Conservation (phyloP, 2,113 vertebrate species). For the Mastomys coucha region DNA sequence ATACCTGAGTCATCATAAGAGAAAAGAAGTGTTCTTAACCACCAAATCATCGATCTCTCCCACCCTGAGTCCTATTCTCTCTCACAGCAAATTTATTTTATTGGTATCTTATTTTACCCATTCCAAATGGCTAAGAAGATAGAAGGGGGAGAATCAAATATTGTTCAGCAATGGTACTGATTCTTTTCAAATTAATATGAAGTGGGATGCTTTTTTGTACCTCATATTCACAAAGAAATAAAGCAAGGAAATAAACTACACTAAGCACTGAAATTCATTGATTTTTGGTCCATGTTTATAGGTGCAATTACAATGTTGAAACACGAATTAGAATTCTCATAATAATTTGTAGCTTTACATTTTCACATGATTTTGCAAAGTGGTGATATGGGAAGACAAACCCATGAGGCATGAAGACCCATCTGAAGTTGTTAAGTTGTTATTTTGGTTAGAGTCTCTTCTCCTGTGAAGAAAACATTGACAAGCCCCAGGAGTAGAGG, state of each 20-base stretch:
- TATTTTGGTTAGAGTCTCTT: not conserved
- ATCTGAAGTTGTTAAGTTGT: conserved; percentile 38
- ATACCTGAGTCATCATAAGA: not conserved
- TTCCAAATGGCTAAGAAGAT: not conserved
- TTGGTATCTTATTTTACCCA: not conserved
- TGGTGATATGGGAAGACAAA: conserved; percentile 9
- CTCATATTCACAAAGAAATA: not conserved
- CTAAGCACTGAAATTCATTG: not conserved
- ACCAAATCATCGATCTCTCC: not conserved
- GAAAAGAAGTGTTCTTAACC: not conserved
- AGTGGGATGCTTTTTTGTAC: not conserved
- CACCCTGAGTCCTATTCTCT: not conserved
- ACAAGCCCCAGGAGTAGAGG: conserved; percentile 21
- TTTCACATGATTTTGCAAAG: not conserved
- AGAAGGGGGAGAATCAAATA: not conserved
- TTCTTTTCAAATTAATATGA: not conserved
- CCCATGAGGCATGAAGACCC: conserved; percentile 6
- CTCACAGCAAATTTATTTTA: not conserved
- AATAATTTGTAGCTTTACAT: conserved; percentile 5
- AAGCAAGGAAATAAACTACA: not conserved
- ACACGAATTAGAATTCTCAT: not conserved
- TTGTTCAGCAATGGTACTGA: not conserved
- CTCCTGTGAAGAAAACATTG: conserved; percentile 12
- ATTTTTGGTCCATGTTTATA: not conserved
- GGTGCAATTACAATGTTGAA: conserved; percentile 10